phyloP scores from a whole-genome alignment of 2,888 invertebrate species.

The Chloromyia formosa region DNA sequence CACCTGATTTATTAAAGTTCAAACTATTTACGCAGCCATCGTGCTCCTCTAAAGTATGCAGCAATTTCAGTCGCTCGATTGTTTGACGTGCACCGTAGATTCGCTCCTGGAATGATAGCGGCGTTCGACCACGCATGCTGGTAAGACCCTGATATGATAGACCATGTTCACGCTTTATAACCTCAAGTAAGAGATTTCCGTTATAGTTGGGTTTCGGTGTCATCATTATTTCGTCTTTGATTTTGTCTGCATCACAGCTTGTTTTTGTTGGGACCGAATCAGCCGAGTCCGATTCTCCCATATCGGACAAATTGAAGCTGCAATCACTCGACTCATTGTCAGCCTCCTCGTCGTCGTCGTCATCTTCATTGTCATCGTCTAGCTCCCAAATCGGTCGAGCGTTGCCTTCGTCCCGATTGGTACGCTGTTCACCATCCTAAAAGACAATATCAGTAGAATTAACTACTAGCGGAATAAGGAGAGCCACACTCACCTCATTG shows the following conservation, averaged over 20 bases:
- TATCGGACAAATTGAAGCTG: conserved; percentile 29
- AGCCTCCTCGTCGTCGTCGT: conserved; percentile 29
- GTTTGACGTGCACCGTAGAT: conserved; percentile 85
- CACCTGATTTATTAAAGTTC: conserved; percentile 84
- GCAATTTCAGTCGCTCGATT: conserved; percentile 82
- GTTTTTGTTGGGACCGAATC: conserved; percentile 24
- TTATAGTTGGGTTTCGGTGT: conserved; percentile 55
- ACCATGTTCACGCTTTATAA: conserved; percentile 60
- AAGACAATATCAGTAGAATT: neutral
- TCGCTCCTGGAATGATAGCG: conserved; percentile 69
- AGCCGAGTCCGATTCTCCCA: conserved; percentile 12
- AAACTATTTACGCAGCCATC: conserved; percentile 92
- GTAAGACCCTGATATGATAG: conserved; percentile 40
- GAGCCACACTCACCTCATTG: conserved; percentile 7
- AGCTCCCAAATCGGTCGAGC: neutral
- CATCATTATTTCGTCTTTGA: conserved; percentile 44
- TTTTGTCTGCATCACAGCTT: conserved; percentile 23
- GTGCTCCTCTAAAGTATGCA: conserved; percentile 80
- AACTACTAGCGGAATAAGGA: neutral
- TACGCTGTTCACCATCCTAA: neutral
- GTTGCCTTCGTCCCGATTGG: neutral
- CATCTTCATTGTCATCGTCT: conserved; percentile 24
- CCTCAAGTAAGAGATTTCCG: conserved; percentile 55
- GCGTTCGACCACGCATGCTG: conserved; percentile 47
- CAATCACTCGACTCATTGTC: conserved; percentile 37